Percentiles rank a stretch among this genome's conserved stretches.
phyloP scores from a whole-genome alignment of 2,797 vertebrate species.

The Enteromius unitaeniatus region DNA sequence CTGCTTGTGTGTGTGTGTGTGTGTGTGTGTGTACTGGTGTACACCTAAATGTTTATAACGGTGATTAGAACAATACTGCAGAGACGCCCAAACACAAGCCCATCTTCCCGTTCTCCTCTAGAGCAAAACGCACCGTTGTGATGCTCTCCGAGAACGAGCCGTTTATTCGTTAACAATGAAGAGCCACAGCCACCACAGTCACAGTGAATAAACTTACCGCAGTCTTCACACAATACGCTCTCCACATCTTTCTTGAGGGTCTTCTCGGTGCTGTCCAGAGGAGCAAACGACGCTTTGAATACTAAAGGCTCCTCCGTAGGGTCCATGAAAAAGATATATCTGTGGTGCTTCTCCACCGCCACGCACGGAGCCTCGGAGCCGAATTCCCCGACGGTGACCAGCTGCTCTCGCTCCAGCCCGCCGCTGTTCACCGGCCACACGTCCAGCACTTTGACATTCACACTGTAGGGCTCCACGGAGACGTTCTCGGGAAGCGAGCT shows the following conservation, averaged over 20 bases:
- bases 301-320: conserved; percentile 93
- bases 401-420: conserved; percentile 92
- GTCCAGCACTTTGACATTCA: conserved; percentile 92
- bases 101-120: conserved; percentile 10
- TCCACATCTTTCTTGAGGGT: conserved; percentile 95
- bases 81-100: conserved; percentile 59
- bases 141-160: neutral
- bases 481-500: conserved; percentile 86
- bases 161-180: conserved; percentile 40
- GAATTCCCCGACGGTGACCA: conserved; percentile 91
- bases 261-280: conserved; percentile 88
- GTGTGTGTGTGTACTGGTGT: conserved; percentile 48
- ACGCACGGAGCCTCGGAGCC: conserved; percentile 88
- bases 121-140: conserved; percentile 29
- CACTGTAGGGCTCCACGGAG: conserved; percentile 81
- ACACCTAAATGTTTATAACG: conserved; percentile 59
- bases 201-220: conserved; percentile 87
- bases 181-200: conserved; percentile 25
- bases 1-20: neutral
- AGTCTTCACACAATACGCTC: conserved; percentile 93
- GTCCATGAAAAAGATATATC: conserved; percentile 98
- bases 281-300: conserved; percentile 92
- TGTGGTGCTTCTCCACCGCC: conserved; percentile 92
- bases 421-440: conserved; percentile 94
- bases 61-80: conserved; percentile 58